phyloP scores from a whole-genome alignment of 2,888 invertebrate species.

The Ceratothoa steindachneri region DNA sequence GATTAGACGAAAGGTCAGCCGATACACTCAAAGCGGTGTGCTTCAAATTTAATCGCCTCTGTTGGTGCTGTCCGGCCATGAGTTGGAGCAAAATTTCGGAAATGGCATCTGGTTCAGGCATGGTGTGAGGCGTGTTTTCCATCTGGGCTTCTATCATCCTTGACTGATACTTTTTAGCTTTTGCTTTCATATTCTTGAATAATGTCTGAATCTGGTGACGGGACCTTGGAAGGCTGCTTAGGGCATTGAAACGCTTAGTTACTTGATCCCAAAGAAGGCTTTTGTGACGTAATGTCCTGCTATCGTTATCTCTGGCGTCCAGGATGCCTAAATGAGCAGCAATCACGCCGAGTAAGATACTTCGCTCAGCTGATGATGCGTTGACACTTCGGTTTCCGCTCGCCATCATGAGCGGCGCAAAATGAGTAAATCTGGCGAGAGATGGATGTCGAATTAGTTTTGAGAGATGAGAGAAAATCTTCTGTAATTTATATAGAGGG shows the following conservation, averaged over 20 bases:
- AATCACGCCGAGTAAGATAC: constrained; percentile 32
- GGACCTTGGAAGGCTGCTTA: constrained; percentile 20
- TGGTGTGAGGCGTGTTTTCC: neutral
- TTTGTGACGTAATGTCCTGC: constrained; percentile 32
- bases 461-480: neutral
- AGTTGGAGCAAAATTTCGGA: constrained; percentile 35
- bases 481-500: neutral
- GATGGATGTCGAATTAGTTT: neutral
- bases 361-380: constrained; percentile 35
- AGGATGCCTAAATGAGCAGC: constrained; percentile 27
- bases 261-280: constrained; percentile 36
- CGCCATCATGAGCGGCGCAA: neutral
- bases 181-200: constrained; percentile 46
- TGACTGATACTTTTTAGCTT: constrained; percentile 26
- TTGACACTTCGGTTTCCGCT: constrained; percentile 29
- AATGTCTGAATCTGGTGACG: constrained; percentile 39
- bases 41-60: neutral
- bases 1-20: neutral
- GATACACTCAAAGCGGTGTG: constrained; percentile 9
- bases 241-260: constrained; percentile 32
- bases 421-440: neutral
- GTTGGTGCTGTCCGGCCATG: constrained; percentile 11
- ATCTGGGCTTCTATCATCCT: neutral
- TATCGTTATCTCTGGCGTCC: constrained; percentile 37
- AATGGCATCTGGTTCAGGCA: constrained; percentile 34